Percentiles rank a stretch among this genome's conserved stretches.
These are phyloP conservation scores for Tachina lurida DNA, from an alignment of 2,888 invertebrate genomes.

Conservation along the genomic window DNA sequence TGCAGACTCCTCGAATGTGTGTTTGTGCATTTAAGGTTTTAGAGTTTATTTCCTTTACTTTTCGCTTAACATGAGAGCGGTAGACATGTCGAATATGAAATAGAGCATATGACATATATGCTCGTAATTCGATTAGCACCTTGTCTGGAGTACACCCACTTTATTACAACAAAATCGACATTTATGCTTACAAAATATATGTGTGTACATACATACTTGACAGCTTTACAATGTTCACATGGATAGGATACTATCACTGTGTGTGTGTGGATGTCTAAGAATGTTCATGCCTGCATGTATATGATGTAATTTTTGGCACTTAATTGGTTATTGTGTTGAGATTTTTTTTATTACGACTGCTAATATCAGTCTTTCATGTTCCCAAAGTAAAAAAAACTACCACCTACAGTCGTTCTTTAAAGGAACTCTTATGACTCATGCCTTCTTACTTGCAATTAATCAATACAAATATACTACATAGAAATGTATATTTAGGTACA, in stretches of 20 bases:
- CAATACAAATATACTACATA: neutral
- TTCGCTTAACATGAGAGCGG: neutral
- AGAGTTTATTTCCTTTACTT: neutral
- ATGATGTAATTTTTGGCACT: constrained; percentile 40
- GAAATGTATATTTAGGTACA: neutral
- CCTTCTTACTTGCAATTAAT: neutral
- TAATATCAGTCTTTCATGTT: constrained; percentile 7
- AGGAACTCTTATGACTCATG: neutral
- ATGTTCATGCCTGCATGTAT: neutral
- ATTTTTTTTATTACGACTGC: neutral
- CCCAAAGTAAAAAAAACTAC: constrained; percentile 23
- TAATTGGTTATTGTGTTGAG: constrained; percentile 70
- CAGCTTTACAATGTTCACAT: neutral
- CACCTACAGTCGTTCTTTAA: neutral
- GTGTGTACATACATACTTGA: neutral
- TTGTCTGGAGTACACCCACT: constrained; percentile 69
- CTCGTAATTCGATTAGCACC: constrained; percentile 75
- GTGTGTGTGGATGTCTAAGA: neutral
- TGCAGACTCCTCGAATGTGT: neutral
- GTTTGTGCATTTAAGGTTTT: neutral
- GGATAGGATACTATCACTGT: neutral
- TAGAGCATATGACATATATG: constrained; percentile 62
- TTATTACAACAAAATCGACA: constrained; percentile 51
- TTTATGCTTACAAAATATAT: neutral
- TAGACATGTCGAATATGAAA: neutral